These are phyloP conservation scores for Sorex maritimensis DNA, from an alignment of 2,797 vertebrate genomes.

Conservation along the genomic window DNA sequence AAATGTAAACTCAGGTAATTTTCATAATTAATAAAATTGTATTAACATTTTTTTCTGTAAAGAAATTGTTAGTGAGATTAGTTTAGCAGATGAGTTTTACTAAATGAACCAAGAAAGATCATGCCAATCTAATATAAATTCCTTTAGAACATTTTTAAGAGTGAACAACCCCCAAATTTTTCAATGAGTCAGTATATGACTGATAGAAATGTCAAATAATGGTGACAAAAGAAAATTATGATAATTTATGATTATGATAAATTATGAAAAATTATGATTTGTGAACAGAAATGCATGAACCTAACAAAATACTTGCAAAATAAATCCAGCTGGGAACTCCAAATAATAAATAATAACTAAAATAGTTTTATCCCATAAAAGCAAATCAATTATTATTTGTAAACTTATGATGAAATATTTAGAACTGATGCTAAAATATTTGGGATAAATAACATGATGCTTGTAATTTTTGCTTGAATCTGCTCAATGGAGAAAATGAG, in stretches of 20 bases:
- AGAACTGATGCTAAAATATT: not conserved
- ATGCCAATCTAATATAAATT: not conserved
- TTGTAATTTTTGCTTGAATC: slow-evolving; percentile 5
- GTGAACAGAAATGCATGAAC: slow-evolving; percentile 39
- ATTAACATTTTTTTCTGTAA: too few relatives aligned
- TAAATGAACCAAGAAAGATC: slow-evolving; percentile 23
- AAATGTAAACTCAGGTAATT: too few relatives aligned
- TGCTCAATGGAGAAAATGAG: not conserved
- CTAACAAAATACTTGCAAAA: slow-evolving; percentile 14
- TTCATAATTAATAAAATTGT: too few relatives aligned
- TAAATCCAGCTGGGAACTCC: not conserved
- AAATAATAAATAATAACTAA: slow-evolving; percentile 20
- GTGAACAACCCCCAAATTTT: not conserved
- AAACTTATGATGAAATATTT: not conserved
- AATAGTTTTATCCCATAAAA: not conserved
- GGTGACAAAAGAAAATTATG: slow-evolving; percentile 40
- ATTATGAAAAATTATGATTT: too few relatives aligned
- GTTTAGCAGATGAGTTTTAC: not conserved
- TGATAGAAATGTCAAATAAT: not conserved
- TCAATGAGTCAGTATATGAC: not conserved
- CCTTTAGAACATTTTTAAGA: not conserved
- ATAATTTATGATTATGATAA: too few relatives aligned
- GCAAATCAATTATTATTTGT: not conserved
- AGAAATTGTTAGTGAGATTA: too few relatives aligned
- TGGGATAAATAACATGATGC: not conserved